Base-by-base conservation (phyloP, 1,140 invertebrate genomes). In the Temnothorax curvispinosus region DNA sequence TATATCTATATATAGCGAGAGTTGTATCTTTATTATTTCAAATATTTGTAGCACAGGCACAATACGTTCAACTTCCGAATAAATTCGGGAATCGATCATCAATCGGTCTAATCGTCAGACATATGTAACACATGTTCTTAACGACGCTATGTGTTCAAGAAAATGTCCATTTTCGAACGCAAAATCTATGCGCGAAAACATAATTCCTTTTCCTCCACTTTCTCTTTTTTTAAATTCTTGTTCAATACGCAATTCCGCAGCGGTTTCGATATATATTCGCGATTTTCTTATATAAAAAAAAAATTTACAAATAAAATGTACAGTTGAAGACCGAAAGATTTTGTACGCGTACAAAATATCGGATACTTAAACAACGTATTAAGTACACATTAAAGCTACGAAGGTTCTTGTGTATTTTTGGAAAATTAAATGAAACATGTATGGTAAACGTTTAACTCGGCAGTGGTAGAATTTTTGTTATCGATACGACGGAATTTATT, bases 21-120 rank as follows among this genome's bases (percentile, higher is more conserved):
- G 80, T 82, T 82, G 80, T 82, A 82, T 82, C 80, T 82, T 82
- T 82, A 82, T 82, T 82, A 82, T 82, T 82, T 82, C 67, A 82
- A 74, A 72, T 74, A 82, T 82, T 82, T 82, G 67, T 82, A 82
- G 80, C 80, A 82, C 80, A 82, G 80, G 80, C 80, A 82, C 80
- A 82, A 74, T 74, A 82, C 54, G 78, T 82, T 82, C 80, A 82
- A 72, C 50, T 82, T 74, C 54, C 80, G 41, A 27, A 41, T 60
- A 58, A 72, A 74, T 27, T 56, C 80, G 80, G 67, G 6, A 58
- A 72, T 47, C 21, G 38, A 67, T 67, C 64, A 71, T 69, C 78
- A 71, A 71, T 82, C 78, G 65, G 52, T 82, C 41, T 82, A 74
- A 82, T 74, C 50, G 67, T 82, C 67, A 44, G 80, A 74, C 54